A percentile compares a stretch with the other conserved stretches of the same genome.
phyloP scores from a whole-genome alignment of 2,113 vertebrate species.

The Rattus norvegicus region GRCr8 NC_086022.1:84730001-84730500 shows the following conservation, averaged over 20 bases:
- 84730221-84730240: no score
- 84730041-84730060: not conserved
- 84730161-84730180: not conserved
- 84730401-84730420: not conserved
- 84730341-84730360: not conserved
- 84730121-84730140: not conserved
- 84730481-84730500: not conserved
- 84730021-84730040: not conserved
- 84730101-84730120: not conserved
- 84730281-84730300: not conserved
- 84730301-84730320: not conserved
- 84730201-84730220: not conserved
- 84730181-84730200: not conserved
- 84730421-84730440: not conserved
- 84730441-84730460: conserved; percentile 6
- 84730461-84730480: conserved; percentile 9
- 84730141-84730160: not conserved
- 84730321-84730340: not conserved
- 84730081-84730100: not conserved
- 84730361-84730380: not conserved
- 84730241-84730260: not conserved
- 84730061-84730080: not conserved
- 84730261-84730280: not conserved
- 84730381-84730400: fast-evolving
- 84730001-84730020: not conserved